Base-by-base conservation (phyloP, 2,113 vertebrate genomes). In the Ochotona curzoniae region DNA sequence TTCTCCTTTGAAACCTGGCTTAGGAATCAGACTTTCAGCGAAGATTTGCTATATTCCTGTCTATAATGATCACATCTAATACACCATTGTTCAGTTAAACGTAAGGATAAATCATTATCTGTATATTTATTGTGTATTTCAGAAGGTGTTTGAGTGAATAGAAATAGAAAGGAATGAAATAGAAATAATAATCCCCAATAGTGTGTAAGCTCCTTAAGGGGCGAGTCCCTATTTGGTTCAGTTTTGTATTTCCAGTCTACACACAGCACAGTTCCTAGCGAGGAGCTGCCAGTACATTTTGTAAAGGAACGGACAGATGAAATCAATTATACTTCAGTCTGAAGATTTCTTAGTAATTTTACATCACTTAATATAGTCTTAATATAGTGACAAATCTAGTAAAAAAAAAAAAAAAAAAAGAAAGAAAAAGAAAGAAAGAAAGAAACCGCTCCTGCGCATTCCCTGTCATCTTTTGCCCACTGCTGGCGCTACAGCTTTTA, bases 341-440 rank as follows among this genome's bases (percentile, higher is more conserved):
- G 83, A 88, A 71, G 66, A 79, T 78, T 81, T 87, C 38, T 94
- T 71, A 26, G 7, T 61, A 91, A 60, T 70, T n/a, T 64, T 32
- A 44, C 44, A 51, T 57, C 82, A 88, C 78, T 86, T 79, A 83
- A 89, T 17, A 75, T 49, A 81, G 28, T 73, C 78, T 86, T 79
- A 83, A 89, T 17, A 75, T 49, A 81, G 28, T 73, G 54, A 76
- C 75, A 74, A 69, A 63, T 87, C 44, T 69, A 15, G 49, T 84
- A 67, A 44, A 44, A 44, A 44, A 44, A 44, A 44, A 44, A 44
- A 44, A 44, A 44, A 44, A 44, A 6, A 44, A 44, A 44, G 38
- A 44, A 44, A 44, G 38, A 44, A 44, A 44, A n/a, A n/a, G n/a
- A n/a, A n/a, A n/a, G n/a, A n/a, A n/a, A n/a, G n/a, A n/a, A n/a